Percentiles rank a stretch among this genome's conserved stretches.
phyloP scores from a whole-genome alignment of 2,888 invertebrate species.

The Lottia scabra region DNA sequence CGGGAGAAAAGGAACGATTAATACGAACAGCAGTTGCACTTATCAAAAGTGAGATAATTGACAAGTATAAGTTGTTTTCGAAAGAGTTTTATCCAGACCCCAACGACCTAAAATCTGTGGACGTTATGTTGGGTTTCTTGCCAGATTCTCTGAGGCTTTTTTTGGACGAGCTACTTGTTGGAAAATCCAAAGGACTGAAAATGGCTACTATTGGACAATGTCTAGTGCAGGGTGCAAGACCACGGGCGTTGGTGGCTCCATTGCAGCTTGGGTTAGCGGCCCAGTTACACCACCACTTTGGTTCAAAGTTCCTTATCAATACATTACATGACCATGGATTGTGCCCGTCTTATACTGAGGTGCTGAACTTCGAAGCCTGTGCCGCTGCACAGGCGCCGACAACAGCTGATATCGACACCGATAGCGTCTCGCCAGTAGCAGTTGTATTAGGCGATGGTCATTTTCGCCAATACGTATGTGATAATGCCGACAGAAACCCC shows the following conservation, averaged over 20 bases:
- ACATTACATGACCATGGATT: background rate
- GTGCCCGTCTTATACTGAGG: background rate
- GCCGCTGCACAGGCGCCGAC: background rate
- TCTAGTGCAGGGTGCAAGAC: background rate
- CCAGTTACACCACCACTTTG: background rate
- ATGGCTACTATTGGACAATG: background rate
- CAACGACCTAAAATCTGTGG: background rate
- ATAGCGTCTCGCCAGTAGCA: background rate
- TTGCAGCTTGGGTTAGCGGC: background rate
- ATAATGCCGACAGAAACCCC: no score
- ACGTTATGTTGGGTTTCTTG: background rate
- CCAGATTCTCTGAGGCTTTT: background rate
- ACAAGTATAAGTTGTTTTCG: background rate
- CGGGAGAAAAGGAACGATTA: background rate
- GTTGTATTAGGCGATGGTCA: no score
- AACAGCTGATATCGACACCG: background rate
- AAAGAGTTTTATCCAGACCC: background rate
- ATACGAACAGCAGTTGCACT: background rate
- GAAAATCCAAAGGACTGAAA: background rate
- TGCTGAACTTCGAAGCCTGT: background rate
- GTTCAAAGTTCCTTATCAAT: background rate
- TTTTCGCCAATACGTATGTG: no score
- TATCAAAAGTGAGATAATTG: background rate
- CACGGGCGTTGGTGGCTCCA: background rate
- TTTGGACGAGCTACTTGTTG: background rate